phyloP scores from a whole-genome alignment of 1,140 invertebrate genomes.

The Camponotus vicinus region DNA sequence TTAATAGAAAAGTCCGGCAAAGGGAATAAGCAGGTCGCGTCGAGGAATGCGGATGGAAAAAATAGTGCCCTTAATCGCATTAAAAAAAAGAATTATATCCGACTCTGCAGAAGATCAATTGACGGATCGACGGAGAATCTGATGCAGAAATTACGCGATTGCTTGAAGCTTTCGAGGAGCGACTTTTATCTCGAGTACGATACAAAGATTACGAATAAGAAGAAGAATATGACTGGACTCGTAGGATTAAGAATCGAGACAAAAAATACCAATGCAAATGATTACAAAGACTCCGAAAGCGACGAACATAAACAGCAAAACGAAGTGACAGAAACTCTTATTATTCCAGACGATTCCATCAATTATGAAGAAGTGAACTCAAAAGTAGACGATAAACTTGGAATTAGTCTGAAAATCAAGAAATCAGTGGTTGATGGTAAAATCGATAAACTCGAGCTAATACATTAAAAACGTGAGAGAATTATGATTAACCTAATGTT shows the following conservation, averaged over 20 bases:
- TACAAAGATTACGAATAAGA: not conserved
- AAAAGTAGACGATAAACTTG: not conserved
- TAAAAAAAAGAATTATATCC: slow-evolving; percentile 13
- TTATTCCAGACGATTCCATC: slow-evolving; percentile 9
- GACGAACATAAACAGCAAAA: not conserved
- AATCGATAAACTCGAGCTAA: slow-evolving; percentile 5
- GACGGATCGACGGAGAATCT: not conserved
- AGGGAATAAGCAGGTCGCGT: not conserved
- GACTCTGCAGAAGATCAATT: not conserved
- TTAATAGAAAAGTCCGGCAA: not conserved
- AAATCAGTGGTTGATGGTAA: not conserved
- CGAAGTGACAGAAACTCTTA: not conserved
- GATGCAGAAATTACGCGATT: slow-evolving; percentile 25
- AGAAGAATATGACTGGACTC: not conserved
- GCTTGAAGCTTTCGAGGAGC: slow-evolving; percentile 12
- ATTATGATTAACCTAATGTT: not conserved
- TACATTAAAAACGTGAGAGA: slow-evolving; percentile 10
- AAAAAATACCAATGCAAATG: not conserved
- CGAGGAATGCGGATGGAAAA: not conserved
- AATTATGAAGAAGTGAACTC: not conserved
- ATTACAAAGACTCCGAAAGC: not conserved
- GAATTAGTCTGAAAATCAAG: not conserved
- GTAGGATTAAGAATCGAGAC: not conserved
- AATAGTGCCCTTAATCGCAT: not conserved
- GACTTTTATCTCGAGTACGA: slow-evolving; percentile 4